Base-by-base conservation (phyloP, 2,888 invertebrate species). In the Acrocera orbiculus region DNA sequence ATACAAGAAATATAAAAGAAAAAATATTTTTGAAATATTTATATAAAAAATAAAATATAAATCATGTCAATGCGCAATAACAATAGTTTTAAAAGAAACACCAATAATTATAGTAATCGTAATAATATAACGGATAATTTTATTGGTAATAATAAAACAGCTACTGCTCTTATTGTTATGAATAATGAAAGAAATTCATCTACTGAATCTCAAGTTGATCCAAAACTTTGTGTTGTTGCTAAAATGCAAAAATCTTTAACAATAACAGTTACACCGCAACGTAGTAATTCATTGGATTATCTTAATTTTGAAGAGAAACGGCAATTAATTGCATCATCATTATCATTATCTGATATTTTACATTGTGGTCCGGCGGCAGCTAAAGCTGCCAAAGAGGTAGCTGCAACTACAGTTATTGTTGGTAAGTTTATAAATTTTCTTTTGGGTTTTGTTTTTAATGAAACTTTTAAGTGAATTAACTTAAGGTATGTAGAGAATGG, bases 301-400 rank as follows among this genome's bases (percentile, higher is more conserved):
- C 69, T 87, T 37, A 86, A 87, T 64, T 87, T 87, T 58, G 85
- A 86, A 62, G 86, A 87, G 66, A 85, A 85, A 58, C 68, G 86
- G 49, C 82, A 85, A 62, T 65, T 87, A 53, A 87, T 87, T 45
- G 86, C 86, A 30, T 85, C 85, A 42, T 83, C 85, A 32, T 60
- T 87, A 53, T 85, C 85, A 42, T 66, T 87, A 40, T 82, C 83
- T 45, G 86, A 86, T 62, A 85, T 86, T 53, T 61, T 81, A 46
- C 76, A 78, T 44, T 76, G 75, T 52, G 76, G 74, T 45, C 72
- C 75, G 13, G 63, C 66, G 5, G 65, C 61, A 3, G 64, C 64
- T 16, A 61, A 60, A 5, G 61, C 58, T 10, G 46, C 51, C 13
- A 64, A 65, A 45, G 63, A 61, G 39, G 63, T 62, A 32, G 61